phyloP scores from a whole-genome alignment of 2,797 vertebrate genomes.

The Danio kyathit region DNA sequence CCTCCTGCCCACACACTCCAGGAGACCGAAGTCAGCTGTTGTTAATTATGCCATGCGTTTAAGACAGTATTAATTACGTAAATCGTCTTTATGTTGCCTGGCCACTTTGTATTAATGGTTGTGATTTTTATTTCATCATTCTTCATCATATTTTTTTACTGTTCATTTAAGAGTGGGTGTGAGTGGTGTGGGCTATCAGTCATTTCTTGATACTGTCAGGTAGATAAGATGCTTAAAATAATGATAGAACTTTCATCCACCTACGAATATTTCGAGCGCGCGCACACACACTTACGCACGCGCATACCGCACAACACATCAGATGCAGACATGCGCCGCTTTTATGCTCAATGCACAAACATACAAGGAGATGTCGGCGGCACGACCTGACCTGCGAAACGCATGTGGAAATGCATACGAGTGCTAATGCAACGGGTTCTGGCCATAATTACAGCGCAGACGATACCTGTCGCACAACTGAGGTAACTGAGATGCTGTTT shows the following conservation, averaged over 20 bases:
- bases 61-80: not conserved
- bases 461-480: slow-evolving; percentile 21
- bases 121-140: slow-evolving; percentile 1
- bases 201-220: slow-evolving; percentile 35
- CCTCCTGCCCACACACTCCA: slow-evolving; percentile 55
- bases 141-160: not conserved
- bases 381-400: slow-evolving; percentile 36
- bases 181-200: slow-evolving; percentile 35
- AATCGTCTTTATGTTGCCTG: not conserved
- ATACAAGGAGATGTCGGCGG: slow-evolving; percentile 31
- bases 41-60: slow-evolving; percentile 3
- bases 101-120: not conserved
- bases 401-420: not conserved
- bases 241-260: slow-evolving; percentile 54
- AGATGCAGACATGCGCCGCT: slow-evolving; percentile 41
- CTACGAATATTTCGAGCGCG: slow-evolving; percentile 50
- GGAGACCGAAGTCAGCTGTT: slow-evolving; percentile 29
- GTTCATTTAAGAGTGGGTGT: slow-evolving; percentile 41
- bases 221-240: slow-evolving; percentile 45
- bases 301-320: slow-evolving; percentile 45
- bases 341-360: slow-evolving; percentile 39
- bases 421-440: not conserved
- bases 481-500: slow-evolving; percentile 24
- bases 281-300: slow-evolving; percentile 31
- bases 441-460: not conserved